Percentiles rank a stretch among this genome's conserved stretches.
Conservation (phyloP, 2,113 vertebrate genomes). For the Brachypodius melanocephalos region DNA sequence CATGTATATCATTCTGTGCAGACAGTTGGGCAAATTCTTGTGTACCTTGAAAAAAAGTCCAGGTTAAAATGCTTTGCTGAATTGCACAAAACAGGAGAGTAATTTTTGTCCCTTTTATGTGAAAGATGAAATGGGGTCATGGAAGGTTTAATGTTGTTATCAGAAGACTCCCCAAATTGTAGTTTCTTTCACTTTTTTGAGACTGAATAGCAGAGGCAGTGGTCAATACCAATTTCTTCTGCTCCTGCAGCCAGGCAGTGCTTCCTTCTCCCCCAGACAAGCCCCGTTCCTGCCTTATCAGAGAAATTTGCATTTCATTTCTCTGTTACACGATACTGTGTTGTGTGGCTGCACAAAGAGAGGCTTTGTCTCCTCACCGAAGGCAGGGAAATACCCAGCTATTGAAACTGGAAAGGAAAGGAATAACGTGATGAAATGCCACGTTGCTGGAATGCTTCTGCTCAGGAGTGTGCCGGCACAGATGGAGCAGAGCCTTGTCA, state of each 20-base stretch:
- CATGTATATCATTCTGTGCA: background rate
- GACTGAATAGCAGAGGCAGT: background rate
- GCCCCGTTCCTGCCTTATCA: background rate
- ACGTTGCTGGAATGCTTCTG: slow-evolving; percentile 36
- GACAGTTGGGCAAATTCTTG: background rate
- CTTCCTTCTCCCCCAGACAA: slow-evolving; percentile 20
- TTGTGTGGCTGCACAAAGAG: slow-evolving; percentile 17
- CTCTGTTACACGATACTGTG: background rate
- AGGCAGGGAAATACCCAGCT: slow-evolving; percentile 31
- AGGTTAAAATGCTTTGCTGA: background rate
- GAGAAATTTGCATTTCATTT: slow-evolving; percentile 32
- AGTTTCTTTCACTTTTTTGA: background rate
- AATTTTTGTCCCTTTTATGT: background rate
- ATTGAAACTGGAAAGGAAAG: slow-evolving; percentile 1
- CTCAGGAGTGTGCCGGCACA: slow-evolving; percentile 34
- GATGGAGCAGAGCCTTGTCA: slow-evolving; percentile 62
- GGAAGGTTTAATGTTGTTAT: background rate
- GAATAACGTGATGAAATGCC: slow-evolving; percentile 29
- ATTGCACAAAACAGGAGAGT: background rate
- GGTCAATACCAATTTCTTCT: background rate
- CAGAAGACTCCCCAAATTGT: background rate
- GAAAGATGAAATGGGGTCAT: background rate
- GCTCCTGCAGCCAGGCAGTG: background rate
- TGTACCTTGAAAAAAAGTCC: background rate
- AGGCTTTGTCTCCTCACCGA: slow-evolving; percentile 38